These are phyloP conservation scores for Sebastes fasciatus DNA, from an alignment of 2,113 vertebrate species.

Conservation along the genomic window DNA sequence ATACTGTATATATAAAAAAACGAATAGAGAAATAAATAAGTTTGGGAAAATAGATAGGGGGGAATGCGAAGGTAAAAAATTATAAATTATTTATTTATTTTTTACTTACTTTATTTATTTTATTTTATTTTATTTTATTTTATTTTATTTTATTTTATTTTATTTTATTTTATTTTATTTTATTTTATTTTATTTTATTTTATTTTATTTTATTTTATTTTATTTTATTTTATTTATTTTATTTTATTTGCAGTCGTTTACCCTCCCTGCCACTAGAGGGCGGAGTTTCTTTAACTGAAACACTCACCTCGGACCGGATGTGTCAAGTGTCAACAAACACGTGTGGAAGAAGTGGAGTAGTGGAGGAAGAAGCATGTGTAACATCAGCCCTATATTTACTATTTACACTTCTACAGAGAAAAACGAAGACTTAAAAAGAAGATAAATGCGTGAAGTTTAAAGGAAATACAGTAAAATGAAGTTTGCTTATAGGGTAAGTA, in stretches of 20 bases:
- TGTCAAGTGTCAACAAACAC: slow-evolving; percentile 73
- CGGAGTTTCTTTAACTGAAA: neutral
- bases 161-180: neutral
- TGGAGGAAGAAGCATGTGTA: slow-evolving; percentile 34
- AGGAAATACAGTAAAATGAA: slow-evolving; percentile 75
- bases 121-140: too few relatives aligned
- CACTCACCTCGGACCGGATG: slow-evolving; percentile 34
- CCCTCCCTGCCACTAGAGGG: slow-evolving; percentile 51
- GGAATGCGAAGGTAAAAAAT: too few relatives aligned
- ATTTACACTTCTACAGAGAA: accelerated
- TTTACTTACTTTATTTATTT: too few relatives aligned
- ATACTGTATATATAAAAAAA: too few relatives aligned
- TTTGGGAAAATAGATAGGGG: too few relatives aligned
- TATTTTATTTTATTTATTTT: neutral
- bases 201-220: too few relatives aligned
- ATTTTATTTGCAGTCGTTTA: neutral
- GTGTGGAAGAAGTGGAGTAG: slow-evolving; percentile 31
- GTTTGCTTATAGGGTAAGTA: slow-evolving; percentile 84
- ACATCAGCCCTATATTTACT: neutral
- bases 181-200: too few relatives aligned
- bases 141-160: too few relatives aligned
- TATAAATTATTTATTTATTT: too few relatives aligned
- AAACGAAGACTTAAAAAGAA: neutral
- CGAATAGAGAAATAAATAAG: too few relatives aligned
- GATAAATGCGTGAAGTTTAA: neutral